These are phyloP conservation scores for Cynodonichthys magdalenae DNA, from an alignment of 2,797 vertebrate species.

Conservation along the genomic window DNA sequence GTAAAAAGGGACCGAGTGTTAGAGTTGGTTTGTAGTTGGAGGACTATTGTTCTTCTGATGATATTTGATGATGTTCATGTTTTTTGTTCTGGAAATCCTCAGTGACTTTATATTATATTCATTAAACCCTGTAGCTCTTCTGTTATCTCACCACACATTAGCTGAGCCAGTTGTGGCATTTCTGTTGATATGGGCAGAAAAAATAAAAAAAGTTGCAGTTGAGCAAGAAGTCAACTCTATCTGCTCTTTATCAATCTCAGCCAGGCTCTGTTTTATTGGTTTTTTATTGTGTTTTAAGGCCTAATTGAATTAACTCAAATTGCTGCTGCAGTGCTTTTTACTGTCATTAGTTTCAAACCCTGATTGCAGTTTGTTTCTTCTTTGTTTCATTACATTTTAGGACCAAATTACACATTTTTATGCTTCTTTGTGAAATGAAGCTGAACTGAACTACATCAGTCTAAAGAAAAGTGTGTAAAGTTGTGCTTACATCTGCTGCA, in stretches of 20 bases:
- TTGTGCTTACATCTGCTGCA: constrained; percentile 4
- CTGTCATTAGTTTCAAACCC: constrained; percentile 28
- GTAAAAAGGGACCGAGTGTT: no score
- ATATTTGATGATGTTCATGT: background rate
- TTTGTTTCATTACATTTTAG: constrained; percentile 38
- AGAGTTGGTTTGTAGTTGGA: no score
- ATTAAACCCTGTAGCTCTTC: background rate
- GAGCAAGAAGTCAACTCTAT: background rate
- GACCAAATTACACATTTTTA: constrained; percentile 6
- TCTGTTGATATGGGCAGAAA: background rate
- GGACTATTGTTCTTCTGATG: no score
- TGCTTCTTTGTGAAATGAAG: constrained; percentile 23
- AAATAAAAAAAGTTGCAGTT: background rate
- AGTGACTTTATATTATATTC: background rate
- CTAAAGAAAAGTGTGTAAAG: constrained; percentile 4
- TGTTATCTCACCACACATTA: background rate
- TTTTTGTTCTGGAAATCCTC: background rate
- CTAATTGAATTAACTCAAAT: constrained; percentile 31
- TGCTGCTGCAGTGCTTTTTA: constrained; percentile 30
- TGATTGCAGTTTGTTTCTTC: constrained; percentile 28
- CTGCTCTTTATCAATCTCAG: constrained; percentile 17
- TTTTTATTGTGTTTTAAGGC: constrained; percentile 15
- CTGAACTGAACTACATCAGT: background rate
- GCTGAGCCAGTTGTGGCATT: background rate
- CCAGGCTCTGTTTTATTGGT: constrained; percentile 14